phyloP scores from a whole-genome alignment of 2,113 vertebrate species.

The Elaphurus davidianus region DNA sequence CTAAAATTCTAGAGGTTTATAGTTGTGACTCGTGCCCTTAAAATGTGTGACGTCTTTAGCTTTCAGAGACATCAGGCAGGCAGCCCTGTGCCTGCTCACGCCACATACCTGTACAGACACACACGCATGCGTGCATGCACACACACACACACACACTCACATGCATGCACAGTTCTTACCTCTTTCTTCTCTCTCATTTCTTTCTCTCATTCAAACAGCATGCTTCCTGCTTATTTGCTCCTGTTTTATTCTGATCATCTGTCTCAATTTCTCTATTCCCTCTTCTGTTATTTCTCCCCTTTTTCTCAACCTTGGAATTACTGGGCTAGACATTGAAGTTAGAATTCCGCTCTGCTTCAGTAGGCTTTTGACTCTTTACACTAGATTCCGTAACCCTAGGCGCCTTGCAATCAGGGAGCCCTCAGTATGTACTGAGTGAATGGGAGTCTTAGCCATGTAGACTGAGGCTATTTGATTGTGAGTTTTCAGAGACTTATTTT shows the following conservation, averaged over 20 bases:
- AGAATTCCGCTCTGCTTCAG: neutral
- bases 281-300: neutral
- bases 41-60: neutral
- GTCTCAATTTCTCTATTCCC: neutral
- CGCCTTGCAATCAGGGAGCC: neutral
- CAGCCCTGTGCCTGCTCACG: neutral
- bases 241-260: neutral
- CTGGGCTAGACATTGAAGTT: neutral
- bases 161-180: accelerated
- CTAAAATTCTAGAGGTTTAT: neutral
- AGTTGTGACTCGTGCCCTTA: neutral
- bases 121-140: accelerated
- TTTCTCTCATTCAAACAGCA: too few species aligned
- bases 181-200: neutral
- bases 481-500: neutral
- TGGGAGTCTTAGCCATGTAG: neutral
- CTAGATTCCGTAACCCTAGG: neutral
- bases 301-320: neutral
- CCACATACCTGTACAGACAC: accelerated
- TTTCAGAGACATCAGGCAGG: neutral
- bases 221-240: neutral
- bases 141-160: too few species aligned
- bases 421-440: too few species aligned
- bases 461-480: neutral
- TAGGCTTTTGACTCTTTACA: neutral